These are phyloP conservation scores for Drosophila pseudoobscura DNA, from an alignment of 1,140 invertebrate species.

Conservation along the genomic window DNA sequence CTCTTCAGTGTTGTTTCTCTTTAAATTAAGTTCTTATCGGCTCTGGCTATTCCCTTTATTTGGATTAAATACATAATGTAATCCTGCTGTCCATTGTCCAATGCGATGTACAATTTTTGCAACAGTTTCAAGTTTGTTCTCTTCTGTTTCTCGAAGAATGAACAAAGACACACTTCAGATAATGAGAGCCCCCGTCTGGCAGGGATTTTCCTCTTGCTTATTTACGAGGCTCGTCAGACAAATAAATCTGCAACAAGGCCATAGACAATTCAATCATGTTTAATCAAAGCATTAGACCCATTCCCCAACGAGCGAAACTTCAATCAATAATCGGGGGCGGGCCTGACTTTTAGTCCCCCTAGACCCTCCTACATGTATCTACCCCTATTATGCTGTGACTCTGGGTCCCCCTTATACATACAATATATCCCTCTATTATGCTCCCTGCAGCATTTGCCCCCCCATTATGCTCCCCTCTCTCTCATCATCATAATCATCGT, in stretches of 20 bases:
- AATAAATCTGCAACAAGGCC: constrained; percentile 49
- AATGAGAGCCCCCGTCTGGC: background rate
- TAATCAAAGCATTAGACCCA: constrained; percentile 69
- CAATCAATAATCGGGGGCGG: constrained; percentile 66
- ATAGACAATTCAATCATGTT: constrained; percentile 76
- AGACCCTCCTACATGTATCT: background rate
- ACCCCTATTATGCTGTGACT: background rate
- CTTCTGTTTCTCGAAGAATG: background rate
- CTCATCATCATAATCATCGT: constrained; percentile 45
- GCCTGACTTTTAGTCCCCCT: too few relatives aligned
- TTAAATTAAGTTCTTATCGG: too few relatives aligned
- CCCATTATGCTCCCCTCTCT: constrained; percentile 1
- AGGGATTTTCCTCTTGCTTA: constrained; percentile 20
- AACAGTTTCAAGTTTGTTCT: background rate
- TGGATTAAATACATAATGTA: too few relatives aligned
- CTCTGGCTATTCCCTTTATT: too few relatives aligned
- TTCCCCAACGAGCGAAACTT: constrained; percentile 33
- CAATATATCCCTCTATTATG: background rate
- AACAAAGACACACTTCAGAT: too few relatives aligned
- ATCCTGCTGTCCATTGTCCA: too few relatives aligned
- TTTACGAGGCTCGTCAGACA: constrained; percentile 42
- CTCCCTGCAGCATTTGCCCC: background rate
- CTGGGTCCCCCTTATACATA: too few relatives aligned
- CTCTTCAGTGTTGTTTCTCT: too few relatives aligned
- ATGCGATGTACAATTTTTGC: too few relatives aligned